These are phyloP conservation scores for Metellina segmentata DNA, from an alignment of 2,888 invertebrate species.

Conservation along the genomic window DNA sequence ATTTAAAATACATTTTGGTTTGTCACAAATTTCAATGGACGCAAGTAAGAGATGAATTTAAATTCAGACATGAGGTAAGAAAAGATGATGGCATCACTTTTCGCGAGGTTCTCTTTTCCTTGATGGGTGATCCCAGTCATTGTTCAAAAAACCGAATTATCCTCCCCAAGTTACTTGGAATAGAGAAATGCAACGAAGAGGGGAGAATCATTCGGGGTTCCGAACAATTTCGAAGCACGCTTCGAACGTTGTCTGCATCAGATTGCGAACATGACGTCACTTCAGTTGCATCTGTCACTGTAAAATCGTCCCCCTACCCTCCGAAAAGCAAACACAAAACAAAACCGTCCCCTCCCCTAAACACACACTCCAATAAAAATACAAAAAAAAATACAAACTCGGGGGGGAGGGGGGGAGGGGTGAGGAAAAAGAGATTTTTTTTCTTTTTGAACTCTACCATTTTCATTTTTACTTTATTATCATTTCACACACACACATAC, in stretches of 20 bases:
- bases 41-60: too few relatives aligned
- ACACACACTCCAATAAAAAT: neutral
- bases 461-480: constrained; percentile 64
- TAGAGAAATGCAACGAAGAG: neutral
- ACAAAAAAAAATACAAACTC: neutral
- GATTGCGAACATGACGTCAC: constrained; percentile 65
- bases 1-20: too few relatives aligned
- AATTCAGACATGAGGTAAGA: too few relatives aligned
- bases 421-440: constrained; percentile 13
- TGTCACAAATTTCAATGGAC: too few relatives aligned
- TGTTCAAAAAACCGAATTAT: too few relatives aligned
- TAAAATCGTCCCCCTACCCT: constrained; percentile 12
- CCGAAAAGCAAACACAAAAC: constrained; percentile 57
- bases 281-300: constrained; percentile 66
- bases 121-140: too few relatives aligned
- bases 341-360: constrained; percentile 41
- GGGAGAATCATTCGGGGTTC: neutral
- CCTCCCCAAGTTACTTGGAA: neutral
- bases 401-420: too few relatives aligned
- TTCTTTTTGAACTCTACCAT: constrained; percentile 26
- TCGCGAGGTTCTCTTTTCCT: too few relatives aligned
- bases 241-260: constrained; percentile 5
- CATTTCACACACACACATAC: constrained; percentile 44
- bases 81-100: too few relatives aligned
- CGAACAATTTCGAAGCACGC: neutral